Evolutionary conservation across 2,113 vertebrate genomes (phyloP), one percentile per base, ranked within the genome.

Genomic region (Lophius piscatorius): DNA sequence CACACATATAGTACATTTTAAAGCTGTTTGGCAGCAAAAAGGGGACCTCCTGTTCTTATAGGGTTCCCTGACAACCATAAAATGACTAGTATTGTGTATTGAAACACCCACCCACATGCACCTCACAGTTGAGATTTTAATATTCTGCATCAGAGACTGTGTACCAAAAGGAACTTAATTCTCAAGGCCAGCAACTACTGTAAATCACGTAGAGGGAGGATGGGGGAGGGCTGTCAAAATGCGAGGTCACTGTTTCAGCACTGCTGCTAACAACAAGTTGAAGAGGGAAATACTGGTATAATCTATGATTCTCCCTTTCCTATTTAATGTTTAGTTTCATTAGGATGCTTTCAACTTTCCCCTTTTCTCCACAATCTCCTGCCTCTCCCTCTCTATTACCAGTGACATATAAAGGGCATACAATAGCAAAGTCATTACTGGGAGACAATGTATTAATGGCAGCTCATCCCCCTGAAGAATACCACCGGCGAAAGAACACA

Each of bases 351-450:
- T 76, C 55, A 63, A 41, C 45, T 66, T 31, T 36, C 3, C 16
- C 17, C 23, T 17, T 38, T 35, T 63, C 51, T 36, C 38, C 13
- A 39, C 21, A 42, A 40, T 38, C 18, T 45, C 29, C 17, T 34
- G 6, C 3, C 1, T 56, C 4, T 41, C 10, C 38, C 20, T 48
- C 26, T 17, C 20, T 68, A 31, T 58, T 56, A 65, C 72, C 26
- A 5, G 60, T 63, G 57, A 74, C 23, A n/a, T 66, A 58, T 66
- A 69, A 78, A 80, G 64, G 64, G 12, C 55, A 69, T 35, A 21
- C 54, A 20, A 11, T 17, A 41, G 17, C 40, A 77, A 21, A 39
- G 41, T 54, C 51, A 57, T 87, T 60, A 79, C 51, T 31, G 55
- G 38, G 18, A 59, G 35, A 52, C 36, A 59, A 59, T 44, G 66